A percentile compares a stretch with the other conserved stretches of the same genome.
Conservation (phyloP, 2,113 vertebrate genomes). For the Petroica traversi region DNA sequence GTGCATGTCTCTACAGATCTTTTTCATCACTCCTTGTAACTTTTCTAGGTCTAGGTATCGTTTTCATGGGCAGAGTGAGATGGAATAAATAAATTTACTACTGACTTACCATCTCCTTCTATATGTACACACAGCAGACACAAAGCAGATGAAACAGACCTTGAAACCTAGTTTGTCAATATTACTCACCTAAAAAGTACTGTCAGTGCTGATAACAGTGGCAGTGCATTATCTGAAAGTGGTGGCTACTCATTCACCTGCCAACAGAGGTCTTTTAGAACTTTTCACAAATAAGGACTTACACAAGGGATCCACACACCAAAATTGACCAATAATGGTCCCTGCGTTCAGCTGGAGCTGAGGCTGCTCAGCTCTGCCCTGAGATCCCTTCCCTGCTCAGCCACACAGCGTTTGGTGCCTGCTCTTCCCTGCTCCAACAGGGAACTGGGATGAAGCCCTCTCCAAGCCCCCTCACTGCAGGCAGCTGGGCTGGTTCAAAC, state of each 20-base stretch:
- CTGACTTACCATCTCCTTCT: background rate
- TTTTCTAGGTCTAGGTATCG: background rate
- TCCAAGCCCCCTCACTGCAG: background rate
- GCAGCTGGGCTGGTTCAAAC: background rate
- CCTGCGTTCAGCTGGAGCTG: background rate
- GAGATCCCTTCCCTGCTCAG: background rate
- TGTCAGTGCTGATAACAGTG: background rate
- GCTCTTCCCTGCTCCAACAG: background rate
- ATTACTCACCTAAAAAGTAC: background rate
- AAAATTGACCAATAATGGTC: rapidly evolving
- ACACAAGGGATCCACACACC: background rate
- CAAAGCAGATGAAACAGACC: background rate
- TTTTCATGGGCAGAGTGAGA: background rate
- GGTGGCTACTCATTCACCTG: background rate
- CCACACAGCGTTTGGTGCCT: rapidly evolving
- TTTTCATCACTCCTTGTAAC: background rate
- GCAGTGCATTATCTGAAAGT: background rate
- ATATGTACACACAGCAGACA: background rate
- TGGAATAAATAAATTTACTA: background rate
- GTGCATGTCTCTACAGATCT: background rate
- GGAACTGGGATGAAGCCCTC: background rate
- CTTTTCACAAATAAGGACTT: background rate
- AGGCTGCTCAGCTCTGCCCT: background rate
- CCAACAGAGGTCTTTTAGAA: background rate
- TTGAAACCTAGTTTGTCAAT: background rate